phyloP scores from a whole-genome alignment of 1,140 invertebrate genomes.

The Muscidifurax raptorellus region DNA sequence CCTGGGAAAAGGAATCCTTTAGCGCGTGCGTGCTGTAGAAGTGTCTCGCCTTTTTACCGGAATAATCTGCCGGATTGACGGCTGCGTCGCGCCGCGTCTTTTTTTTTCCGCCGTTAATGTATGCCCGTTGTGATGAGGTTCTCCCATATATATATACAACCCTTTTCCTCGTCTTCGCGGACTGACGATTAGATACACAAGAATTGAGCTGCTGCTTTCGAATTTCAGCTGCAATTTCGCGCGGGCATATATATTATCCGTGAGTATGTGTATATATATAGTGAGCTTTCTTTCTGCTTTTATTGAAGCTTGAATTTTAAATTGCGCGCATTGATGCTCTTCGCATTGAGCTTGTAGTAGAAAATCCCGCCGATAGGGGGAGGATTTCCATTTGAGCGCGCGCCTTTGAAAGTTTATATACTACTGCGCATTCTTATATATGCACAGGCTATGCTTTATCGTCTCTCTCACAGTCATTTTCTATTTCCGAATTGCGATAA shows the following conservation, averaged over 20 bases:
- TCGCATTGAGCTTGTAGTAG: not conserved
- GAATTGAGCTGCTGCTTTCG: not conserved
- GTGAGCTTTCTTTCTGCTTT: not conserved
- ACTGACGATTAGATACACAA: conserved; percentile 9
- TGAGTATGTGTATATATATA: too few species aligned
- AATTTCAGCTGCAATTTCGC: conserved; percentile 1
- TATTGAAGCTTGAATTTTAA: not conserved
- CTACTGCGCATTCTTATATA: too few species aligned
- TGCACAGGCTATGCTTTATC: too few species aligned
- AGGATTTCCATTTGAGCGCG: not conserved
- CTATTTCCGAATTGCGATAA: not conserved
- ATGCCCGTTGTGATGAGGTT: conserved; percentile 24
- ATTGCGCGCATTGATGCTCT: not conserved
- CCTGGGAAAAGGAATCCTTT: conserved; percentile 16
- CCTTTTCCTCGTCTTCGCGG: not conserved
- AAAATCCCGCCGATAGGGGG: not conserved
- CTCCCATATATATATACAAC: not conserved
- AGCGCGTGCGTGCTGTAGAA: not conserved
- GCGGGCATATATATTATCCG: too few species aligned
- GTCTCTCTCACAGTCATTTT: not conserved
- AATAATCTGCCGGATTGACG: conserved; percentile 42
- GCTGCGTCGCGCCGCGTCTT: not conserved
- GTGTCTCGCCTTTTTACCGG: conserved; percentile 20
- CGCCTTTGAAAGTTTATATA: not conserved
- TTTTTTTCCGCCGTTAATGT: conserved; percentile 13